Base-by-base conservation (phyloP, 2,797 vertebrate species). In the Anabas testudineus region DNA sequence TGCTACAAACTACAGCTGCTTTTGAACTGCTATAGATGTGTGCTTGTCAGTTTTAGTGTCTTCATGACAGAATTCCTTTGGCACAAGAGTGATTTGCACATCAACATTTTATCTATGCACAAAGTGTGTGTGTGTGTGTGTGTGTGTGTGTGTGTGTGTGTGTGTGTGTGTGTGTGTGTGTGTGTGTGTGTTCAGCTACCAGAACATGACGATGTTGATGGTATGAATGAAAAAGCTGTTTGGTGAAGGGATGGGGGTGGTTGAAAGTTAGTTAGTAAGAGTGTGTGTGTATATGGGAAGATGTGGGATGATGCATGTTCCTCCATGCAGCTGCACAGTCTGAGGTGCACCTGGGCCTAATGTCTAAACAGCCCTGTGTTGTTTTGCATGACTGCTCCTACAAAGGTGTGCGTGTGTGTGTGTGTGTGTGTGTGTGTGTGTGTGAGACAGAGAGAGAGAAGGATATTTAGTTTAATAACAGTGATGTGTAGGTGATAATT, bases 261-360 rank as follows among this genome's bases (percentile, higher is more conserved):
- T 71, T 61, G 48, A 51, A 41, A 36, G 68, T 52, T 28, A 22
- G 42, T 69, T 28, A 1, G 30, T 42, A 42, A 43, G 26, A 51
- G 46, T 36, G 24, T 71, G 52, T 63, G 56, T 62, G 21, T 53
- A 28, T 36, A 43, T 52, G 26, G 4, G n/a, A 47, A 56, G 26
- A 32, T 14, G 26, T 34, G 49, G 30, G 46, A 21, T 24, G 52
- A 21, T 53, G 74, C 4, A 12, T 67, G 52, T 63, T 63, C 71
- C 78, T 71, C 32, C 49, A 85, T 86, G 76, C 86, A 90, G 81
- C 80, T 84, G 82, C 73, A 65, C 76, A 28, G 77, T 75, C 77
- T 82, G 80, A 60, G 42, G 65, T 41, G 78, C 85, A 89, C 87
- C 86, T 90, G 86, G 83, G 28, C 71, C 81, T 80, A 64, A 83